These are phyloP conservation scores for Rhyacophila evoluta DNA, from an alignment of 2,888 invertebrate genomes.

Conservation along the genomic window DNA sequence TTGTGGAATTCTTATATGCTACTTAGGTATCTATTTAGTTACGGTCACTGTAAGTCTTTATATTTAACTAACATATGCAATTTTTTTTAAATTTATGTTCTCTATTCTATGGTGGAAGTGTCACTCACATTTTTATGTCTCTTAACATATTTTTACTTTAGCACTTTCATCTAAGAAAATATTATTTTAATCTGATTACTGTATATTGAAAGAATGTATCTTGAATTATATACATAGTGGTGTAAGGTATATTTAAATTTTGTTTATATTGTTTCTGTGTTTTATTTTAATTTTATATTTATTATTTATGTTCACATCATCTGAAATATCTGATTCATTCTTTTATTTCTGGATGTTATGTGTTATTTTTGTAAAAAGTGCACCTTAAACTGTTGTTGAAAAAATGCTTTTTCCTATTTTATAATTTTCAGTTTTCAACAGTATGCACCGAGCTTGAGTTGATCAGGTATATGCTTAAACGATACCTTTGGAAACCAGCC, in stretches of 20 bases:
- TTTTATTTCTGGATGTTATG: not conserved
- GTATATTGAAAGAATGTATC: not conserved
- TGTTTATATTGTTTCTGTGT: not conserved
- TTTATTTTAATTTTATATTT: not conserved
- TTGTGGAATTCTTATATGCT: not conserved
- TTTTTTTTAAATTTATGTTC: not conserved
- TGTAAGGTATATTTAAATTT: not conserved
- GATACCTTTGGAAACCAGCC: constrained; percentile 49
- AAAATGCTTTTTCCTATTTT: not conserved
- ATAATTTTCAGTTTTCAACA: not conserved
- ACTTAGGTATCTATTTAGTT: not conserved
- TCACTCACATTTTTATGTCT: not conserved
- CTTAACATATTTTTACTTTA: not conserved
- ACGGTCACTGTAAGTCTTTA: not conserved
- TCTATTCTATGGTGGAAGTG: not conserved
- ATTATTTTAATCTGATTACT: not conserved
- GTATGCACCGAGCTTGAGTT: constrained; percentile 40
- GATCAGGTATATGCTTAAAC: constrained; percentile 43
- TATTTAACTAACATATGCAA: constrained; percentile 2
- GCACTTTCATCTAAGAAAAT: not conserved
- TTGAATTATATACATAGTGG: not conserved
- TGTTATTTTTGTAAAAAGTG: not conserved
- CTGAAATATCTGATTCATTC: not conserved
- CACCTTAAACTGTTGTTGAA: constrained; percentile 4
- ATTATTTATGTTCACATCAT: not conserved